Evolutionary conservation across 1,140 invertebrate species (phyloP), one percentile per base, ranked within the genome.

Genomic region (Drosophila orosa): DNA sequence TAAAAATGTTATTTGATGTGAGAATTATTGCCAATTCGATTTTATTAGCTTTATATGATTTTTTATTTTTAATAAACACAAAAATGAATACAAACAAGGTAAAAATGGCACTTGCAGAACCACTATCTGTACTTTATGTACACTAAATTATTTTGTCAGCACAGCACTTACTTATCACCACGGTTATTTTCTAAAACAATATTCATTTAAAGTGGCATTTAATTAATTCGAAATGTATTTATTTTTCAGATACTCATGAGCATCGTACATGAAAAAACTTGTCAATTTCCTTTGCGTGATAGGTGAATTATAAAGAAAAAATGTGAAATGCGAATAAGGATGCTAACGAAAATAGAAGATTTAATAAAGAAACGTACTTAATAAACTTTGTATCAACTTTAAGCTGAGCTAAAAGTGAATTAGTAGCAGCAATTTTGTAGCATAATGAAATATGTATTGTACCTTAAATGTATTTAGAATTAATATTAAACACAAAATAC

Each of bases 251-350:
- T 92, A 91, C 91, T 80, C 91, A 92, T 80, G 91, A 92, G 78
- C 91, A 92, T 73, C 91, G 91, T 76, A 92, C 91, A 92, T 92
- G 91, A 92, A 92, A 92, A 91, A 91, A 91, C 90, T 89, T 90
- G 91, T 92, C 91, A 92, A 92, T 92, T 92, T 90, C 89, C 78
- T 91, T 91, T 78, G 84, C 90, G 91, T 92, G 91, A 92, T 92
- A 92, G 86, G 87, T 92, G 80, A 92, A 90, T 75, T 87, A 87
- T 91, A 92, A 80, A 75, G 74, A 80, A 62, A 42, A 61, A 71
- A 54, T 61, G 72, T 55, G 45, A 59, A 58, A 65, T 65, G 54
- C 58, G 54, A 72, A 71, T 55, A 60, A 39, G 19, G 77, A 80
- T 72, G 65, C 62, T 72, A 60, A 82, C 65, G 31, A 33, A 54